These are phyloP conservation scores for Epinephelus awoara DNA, from an alignment of 2,797 vertebrate species.

Conservation along the genomic window DNA sequence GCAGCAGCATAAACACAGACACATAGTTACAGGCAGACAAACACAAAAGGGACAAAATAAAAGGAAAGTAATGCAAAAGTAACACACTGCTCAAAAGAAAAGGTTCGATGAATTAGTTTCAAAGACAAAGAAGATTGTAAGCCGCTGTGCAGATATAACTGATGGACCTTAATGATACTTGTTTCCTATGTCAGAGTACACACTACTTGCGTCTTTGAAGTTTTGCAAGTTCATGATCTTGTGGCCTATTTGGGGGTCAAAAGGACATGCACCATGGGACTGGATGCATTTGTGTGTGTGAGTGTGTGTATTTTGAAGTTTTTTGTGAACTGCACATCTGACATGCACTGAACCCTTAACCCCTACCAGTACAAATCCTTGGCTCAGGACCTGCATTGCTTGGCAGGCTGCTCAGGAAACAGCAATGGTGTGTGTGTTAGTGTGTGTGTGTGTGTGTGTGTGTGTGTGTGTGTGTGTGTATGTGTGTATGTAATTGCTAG, in stretches of 20 bases:
- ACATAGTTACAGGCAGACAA: no score
- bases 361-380: conserved; percentile 60
- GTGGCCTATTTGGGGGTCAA: conserved; percentile 41
- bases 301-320: conserved; percentile 43
- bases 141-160: conserved; percentile 29
- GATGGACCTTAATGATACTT: conserved; percentile 21
- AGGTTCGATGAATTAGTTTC: no score
- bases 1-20: no score
- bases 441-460: conserved; percentile 23
- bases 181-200: conserved; percentile 26
- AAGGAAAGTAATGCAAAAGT: no score
- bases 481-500: conserved; percentile 43
- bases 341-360: conserved; percentile 67
- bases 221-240: conserved; percentile 40
- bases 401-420: conserved; percentile 72
- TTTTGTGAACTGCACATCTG: conserved; percentile 50
- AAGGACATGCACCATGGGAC: conserved; percentile 25
- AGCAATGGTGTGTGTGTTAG: conserved; percentile 48
- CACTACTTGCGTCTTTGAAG: conserved; percentile 45
- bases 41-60: no score
- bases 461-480: not conserved
- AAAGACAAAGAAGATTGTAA: conserved; percentile 9
- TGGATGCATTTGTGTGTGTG: conserved; percentile 15
- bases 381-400: conserved; percentile 61
- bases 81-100: no score